Base-by-base conservation (phyloP, 1,140 invertebrate species). In the Panagrolaimus sp. region DNA sequence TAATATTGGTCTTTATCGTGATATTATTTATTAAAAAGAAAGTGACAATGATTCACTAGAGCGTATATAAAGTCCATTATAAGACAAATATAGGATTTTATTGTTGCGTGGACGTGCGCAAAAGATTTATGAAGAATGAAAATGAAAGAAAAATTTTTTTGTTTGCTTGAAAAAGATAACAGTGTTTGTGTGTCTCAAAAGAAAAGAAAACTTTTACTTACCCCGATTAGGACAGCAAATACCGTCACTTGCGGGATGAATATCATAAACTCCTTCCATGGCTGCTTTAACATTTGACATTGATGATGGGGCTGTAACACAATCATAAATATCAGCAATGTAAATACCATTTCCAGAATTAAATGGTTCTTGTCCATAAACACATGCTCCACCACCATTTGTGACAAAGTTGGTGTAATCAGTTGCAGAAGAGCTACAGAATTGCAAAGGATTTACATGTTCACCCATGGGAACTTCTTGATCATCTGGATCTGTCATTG, bases 391-490 rank as follows among this genome's bases (percentile, higher is more conserved):
- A 26, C 76, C 79, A 38, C 79, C 79, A 48, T 81, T 81, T 17
- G 81, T 68, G 32, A 81, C 71, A 47, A 81, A 81, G 24, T 70
- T 82, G 8, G 79, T 78, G 72, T 81, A 81, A 43, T 81, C 79
- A 14, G 74, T 81, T 43, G 72, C 71, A 26, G 63, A 45, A 12
- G 79, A 75, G 43, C 67, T 71, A 55, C 79, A 81, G 66, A 81
- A 81, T 66, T 81, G 79, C 8, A 81, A 71, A 1, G 81, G 81
- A 68, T 81, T 81, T 63, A 81, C 76, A 67, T 81, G 79, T 44
- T 81, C 81, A 43, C 79, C 79, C 82, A 81, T 82, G 26, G 68
- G 79, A 52, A 83, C 73, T 32, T 83, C 81, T 45, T 83, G 72
- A 66, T 81, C 79, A 64, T 81, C 79, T 17, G 81, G 78, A 70